These are phyloP conservation scores for Parotocinclus haroldoi DNA, from an alignment of 2,797 vertebrate species.

Conservation along the genomic window DNA sequence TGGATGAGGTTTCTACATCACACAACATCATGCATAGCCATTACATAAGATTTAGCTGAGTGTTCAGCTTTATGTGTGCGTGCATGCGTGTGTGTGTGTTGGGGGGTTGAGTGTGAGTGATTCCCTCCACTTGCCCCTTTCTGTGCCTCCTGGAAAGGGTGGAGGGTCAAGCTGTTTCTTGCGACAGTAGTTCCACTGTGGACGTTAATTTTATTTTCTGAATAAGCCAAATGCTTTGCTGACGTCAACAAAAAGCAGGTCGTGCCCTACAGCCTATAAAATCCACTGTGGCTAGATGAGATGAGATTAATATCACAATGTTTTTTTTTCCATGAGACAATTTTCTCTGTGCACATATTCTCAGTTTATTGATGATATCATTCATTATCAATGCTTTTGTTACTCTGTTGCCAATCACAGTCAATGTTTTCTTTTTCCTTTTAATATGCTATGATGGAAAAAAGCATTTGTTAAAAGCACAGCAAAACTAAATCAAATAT, in stretches of 20 bases:
- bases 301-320: neutral
- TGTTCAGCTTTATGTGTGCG: constrained; percentile 19
- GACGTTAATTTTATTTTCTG: constrained; percentile 28
- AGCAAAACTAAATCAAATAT: too few relatives aligned
- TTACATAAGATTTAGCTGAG: constrained; percentile 48
- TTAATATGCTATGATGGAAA: too few relatives aligned
- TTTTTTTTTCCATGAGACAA: neutral
- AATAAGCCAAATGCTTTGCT: neutral
- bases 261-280: neutral
- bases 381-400: too few relatives aligned
- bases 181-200: constrained; percentile 18
- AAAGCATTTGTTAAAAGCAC: too few relatives aligned
- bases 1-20: constrained; percentile 9
- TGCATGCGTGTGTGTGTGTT: constrained; percentile 10
- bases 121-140: neutral
- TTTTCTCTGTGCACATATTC: neutral
- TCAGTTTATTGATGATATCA: too few relatives aligned
- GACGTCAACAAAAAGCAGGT: neutral
- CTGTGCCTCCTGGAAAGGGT: constrained; percentile 31
- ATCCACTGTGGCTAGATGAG: neutral
- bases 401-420: too few relatives aligned
- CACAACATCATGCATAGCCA: constrained; percentile 37
- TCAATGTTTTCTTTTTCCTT: too few relatives aligned
- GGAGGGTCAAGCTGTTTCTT: constrained; percentile 12
- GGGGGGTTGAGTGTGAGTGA: too few relatives aligned